A percentile compares a stretch with the other conserved stretches of the same genome.
Conservation (phyloP, 2,888 invertebrate species). For the Drosophila suboccidentalis region DNA sequence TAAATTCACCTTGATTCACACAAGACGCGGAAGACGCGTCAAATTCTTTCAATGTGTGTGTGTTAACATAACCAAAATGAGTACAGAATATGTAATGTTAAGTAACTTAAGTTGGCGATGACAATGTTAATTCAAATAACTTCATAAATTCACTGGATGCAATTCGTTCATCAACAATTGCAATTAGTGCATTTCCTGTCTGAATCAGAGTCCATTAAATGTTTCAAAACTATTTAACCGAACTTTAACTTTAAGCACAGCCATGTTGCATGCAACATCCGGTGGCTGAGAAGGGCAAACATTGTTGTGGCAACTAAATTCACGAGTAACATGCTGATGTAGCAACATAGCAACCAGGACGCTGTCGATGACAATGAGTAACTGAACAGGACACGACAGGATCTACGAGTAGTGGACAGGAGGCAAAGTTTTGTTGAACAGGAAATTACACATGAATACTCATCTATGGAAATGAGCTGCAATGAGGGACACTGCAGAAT, state of each 20-base stretch:
- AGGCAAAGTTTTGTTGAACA: conserved; percentile 33
- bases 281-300: background rate
- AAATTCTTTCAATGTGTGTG: too few relatives aligned
- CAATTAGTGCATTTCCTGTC: background rate
- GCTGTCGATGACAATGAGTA: conserved; percentile 42
- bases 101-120: too few relatives aligned
- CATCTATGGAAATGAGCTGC: conserved; percentile 15
- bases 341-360: conserved; percentile 32
- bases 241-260: conserved; percentile 2
- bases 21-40: too few relatives aligned
- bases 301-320: conserved; percentile 20
- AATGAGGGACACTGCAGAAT: conserved; percentile 31
- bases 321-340: conserved; percentile 53
- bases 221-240: background rate
- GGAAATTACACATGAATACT: conserved; percentile 24
- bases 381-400: conserved; percentile 23
- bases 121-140: too few relatives aligned
- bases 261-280: conserved; percentile 3
- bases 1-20: too few relatives aligned
- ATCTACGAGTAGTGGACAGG: conserved; percentile 33
- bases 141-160: too few relatives aligned
- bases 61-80: too few relatives aligned
- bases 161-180: too few relatives aligned
- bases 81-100: too few relatives aligned
- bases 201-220: background rate